These are phyloP conservation scores for Aleiodes leptofemur DNA, from an alignment of 2,888 invertebrate species.

Conservation along the genomic window DNA sequence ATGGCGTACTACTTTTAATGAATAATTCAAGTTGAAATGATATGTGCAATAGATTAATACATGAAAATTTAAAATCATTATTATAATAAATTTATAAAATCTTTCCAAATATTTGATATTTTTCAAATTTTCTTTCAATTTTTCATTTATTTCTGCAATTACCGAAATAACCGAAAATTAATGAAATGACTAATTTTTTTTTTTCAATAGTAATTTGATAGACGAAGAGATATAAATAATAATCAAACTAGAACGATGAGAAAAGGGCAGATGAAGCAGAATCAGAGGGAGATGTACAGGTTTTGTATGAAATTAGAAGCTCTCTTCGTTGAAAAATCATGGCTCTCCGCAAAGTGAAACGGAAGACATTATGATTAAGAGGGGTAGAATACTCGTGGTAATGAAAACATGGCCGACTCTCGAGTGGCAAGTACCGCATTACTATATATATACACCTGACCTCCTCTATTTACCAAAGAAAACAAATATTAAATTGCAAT, in stretches of 20 bases:
- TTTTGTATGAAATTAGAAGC: conserved; percentile 44
- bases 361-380: conserved; percentile 69
- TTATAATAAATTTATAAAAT: too few species aligned
- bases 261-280: not conserved
- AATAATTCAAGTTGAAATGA: too few species aligned
- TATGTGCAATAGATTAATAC: too few species aligned
- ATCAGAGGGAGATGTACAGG: not conserved
- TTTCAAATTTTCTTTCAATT: too few species aligned
- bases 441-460: conserved; percentile 7
- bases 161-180: too few species aligned
- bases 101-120: too few species aligned
- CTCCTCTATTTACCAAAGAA: not conserved
- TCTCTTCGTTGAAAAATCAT: conserved; percentile 68
- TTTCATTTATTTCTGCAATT: too few species aligned
- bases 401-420: conserved; percentile 71
- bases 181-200: too few species aligned
- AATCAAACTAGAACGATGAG: not conserved
- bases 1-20: too few species aligned
- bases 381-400: conserved; percentile 69
- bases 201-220: too few species aligned
- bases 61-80: too few species aligned
- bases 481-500: not conserved
- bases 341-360: conserved; percentile 59
- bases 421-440: conserved; percentile 53
- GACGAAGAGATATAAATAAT: not conserved